Base-by-base conservation (phyloP, 1,140 invertebrate species). In the Maniola jurtina region DNA sequence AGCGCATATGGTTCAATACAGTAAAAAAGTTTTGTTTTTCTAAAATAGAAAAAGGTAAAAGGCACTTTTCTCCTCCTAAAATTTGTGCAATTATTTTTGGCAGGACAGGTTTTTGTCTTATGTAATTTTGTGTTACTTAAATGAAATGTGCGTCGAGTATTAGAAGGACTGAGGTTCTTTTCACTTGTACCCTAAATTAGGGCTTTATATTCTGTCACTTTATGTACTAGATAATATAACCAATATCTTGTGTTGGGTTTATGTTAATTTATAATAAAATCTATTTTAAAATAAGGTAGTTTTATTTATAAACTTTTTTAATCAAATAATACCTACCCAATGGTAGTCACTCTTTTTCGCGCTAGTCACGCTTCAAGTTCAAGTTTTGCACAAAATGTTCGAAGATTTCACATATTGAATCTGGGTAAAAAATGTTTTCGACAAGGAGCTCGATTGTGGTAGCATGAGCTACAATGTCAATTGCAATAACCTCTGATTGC, bases 141-240 rank as follows among this genome's bases (percentile, higher is more conserved):
- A 64, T 66, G 68, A 67, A 67, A 52, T 64, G 70, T 73, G 72
- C 68, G 66, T 80, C 77, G 83, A 90, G 81, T 88, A 90, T 88
- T 86, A 86, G 78, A 88, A 90, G 88, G 82, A 89, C 88, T 79
- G 76, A 77, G 76, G 85, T 89, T 87, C 86, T 88, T 89, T 86
- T 84, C 83, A 84, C 83, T 84, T 87, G 88, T 90, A 90, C 88
- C 88, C 88, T 90, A 90, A 90, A 90, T 90, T 90, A 89, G 88
- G 88, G 88, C 81, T 83, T 86, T 87, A 75, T 88, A 81, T 83
- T 86, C 79, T 87, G 77, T 84, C 81, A 78, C 77, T 76, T 73
- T 79, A 75, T 79, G 75, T 83, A 79, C 66, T 85, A 85, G 79
- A 80, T 64, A 75, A 80, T 64, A 75, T 75, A 81, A 77, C 84